Conservation (phyloP, 2,113 vertebrate species). For the Pseudonaja textilis region DNA sequence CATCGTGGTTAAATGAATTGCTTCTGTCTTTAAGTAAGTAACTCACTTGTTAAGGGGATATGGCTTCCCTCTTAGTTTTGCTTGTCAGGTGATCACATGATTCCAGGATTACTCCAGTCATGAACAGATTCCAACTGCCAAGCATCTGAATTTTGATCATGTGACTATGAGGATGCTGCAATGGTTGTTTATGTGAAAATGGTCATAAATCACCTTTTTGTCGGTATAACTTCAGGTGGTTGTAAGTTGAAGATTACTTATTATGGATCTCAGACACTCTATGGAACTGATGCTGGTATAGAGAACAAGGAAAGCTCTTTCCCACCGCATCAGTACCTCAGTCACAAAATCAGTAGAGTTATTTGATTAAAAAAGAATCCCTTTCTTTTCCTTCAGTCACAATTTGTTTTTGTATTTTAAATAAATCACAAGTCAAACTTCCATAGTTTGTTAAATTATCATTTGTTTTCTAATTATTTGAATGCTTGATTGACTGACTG, state of each 20-base stretch:
- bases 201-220: neutral
- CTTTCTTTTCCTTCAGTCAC: neutral
- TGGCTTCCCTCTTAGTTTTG: neutral
- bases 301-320: neutral
- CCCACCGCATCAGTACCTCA: neutral
- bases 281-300: neutral
- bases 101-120: neutral
- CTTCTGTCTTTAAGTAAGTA: neutral
- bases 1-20: neutral
- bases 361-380: neutral
- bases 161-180: neutral
- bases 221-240: neutral
- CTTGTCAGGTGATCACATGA: neutral
- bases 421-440: neutral
- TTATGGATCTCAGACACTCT: neutral
- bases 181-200: neutral
- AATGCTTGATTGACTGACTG: neutral
- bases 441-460: neutral
- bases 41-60: neutral
- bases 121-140: neutral
- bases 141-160: neutral
- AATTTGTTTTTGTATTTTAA: neutral
- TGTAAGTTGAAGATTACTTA: neutral
- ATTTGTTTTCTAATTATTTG: neutral
- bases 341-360: neutral